Evolutionary conservation across 2,113 vertebrate species (phyloP).

Genomic region (Sula dactylatra): DNA sequence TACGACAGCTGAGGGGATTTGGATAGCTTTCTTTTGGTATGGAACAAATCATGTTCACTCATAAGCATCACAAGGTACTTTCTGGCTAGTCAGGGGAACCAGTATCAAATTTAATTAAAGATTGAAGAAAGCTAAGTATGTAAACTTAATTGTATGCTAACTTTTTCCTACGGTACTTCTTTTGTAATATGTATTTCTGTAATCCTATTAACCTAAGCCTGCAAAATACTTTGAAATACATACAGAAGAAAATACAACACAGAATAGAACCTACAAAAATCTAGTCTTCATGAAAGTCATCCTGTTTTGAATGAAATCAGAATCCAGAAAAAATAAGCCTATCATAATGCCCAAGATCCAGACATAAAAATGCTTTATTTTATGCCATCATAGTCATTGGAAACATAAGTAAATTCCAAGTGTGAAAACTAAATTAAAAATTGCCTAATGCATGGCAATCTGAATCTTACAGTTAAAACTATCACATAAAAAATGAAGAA

Average conservation of each 20-base stretch:
- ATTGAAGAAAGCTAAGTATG: not conserved
- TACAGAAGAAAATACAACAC: not conserved
- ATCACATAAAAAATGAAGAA: not conserved
- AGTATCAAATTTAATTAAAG: not conserved
- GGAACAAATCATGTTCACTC: not conserved
- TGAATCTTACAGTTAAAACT: not conserved
- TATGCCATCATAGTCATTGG: not conserved
- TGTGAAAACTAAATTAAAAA: not conserved
- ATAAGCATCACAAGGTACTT: not conserved
- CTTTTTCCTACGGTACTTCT: not conserved
- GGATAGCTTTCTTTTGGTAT: not conserved
- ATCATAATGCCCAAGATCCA: not conserved
- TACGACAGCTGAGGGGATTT: not conserved
- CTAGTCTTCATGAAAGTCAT: not conserved
- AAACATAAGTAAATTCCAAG: not conserved
- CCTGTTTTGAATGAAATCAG: not conserved
- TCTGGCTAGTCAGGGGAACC: not conserved
- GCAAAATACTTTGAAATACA: not conserved
- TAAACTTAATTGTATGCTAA: not conserved
- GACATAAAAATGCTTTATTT: not conserved
- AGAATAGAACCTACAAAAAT: not conserved
- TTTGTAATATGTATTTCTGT: not conserved
- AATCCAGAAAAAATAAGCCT: not conserved
- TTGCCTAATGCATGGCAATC: not conserved
- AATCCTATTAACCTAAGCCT: not conserved